phyloP scores from a whole-genome alignment of 64 coral and sea anemone genomes.

The Trachythela sp. region DNA sequence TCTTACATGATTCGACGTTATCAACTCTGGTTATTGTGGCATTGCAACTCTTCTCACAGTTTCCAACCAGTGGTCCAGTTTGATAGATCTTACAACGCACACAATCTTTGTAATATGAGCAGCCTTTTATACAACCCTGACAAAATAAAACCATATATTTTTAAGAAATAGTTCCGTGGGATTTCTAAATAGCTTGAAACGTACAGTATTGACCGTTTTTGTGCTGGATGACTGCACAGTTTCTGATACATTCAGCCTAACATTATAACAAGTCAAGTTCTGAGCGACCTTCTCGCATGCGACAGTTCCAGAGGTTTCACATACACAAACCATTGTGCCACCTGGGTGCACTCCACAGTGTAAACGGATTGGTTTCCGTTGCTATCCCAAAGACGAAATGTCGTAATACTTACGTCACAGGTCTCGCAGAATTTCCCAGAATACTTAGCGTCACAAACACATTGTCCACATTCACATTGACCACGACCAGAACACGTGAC shows the following conservation, averaged over 20 bases:
- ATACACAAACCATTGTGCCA: too few relatives aligned
- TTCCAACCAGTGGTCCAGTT: background rate
- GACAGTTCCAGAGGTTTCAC: too few relatives aligned
- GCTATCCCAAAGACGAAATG: too few relatives aligned
- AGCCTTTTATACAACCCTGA: slow-evolving; percentile 3
- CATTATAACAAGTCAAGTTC: too few relatives aligned
- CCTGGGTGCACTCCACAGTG: too few relatives aligned
- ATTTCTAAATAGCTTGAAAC: too few relatives aligned
- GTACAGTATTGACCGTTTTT: too few relatives aligned
- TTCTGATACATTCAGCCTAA: too few relatives aligned
- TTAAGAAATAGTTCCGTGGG: background rate
- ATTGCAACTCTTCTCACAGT: background rate
- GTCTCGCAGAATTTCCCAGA: background rate
- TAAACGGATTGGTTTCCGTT: too few relatives aligned
- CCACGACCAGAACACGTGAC: background rate
- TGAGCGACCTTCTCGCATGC: too few relatives aligned
- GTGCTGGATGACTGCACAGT: too few relatives aligned
- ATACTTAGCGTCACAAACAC: background rate
- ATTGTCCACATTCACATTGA: background rate
- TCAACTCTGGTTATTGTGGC: background rate
- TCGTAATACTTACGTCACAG: background rate
- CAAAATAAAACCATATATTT: background rate
- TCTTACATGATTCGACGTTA: background rate
- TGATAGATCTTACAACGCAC: background rate
- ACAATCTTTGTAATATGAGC: slow-evolving; percentile 6